These are phyloP conservation scores for Goniozus legneri DNA, from an alignment of 1,140 invertebrate species.

Conservation along the genomic window DNA sequence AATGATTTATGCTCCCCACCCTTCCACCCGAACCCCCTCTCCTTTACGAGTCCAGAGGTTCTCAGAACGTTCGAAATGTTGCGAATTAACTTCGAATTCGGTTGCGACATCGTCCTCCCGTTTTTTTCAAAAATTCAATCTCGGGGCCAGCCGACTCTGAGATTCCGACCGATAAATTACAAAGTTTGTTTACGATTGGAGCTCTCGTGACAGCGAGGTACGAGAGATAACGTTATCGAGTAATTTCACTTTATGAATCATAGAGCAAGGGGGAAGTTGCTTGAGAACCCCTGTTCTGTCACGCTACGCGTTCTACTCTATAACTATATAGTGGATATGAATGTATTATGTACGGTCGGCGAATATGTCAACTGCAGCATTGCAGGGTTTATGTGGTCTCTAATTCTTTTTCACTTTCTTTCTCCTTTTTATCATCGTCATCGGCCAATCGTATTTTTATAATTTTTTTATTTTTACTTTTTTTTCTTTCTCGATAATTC, in stretches of 20 bases:
- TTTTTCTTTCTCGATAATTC: background rate
- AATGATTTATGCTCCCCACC: constrained; percentile 49
- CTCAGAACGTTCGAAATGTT: no score
- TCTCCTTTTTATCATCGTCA: constrained; percentile 7
- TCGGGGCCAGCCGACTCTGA: no score
- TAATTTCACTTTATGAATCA: constrained; percentile 2
- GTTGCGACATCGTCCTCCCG: no score
- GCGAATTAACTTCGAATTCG: no score
- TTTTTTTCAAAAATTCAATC: no score
- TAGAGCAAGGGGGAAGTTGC: constrained; percentile 1
- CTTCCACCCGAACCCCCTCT: no score
- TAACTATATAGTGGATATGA: constrained; percentile 37
- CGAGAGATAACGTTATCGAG: no score
- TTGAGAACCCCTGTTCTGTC: constrained; percentile 39
- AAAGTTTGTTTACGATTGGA: no score
- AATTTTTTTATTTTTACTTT: constrained; percentile 6
- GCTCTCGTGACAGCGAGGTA: no score
- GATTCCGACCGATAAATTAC: no score
- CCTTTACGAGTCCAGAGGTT: no score
- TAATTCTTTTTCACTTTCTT: constrained; percentile 25
- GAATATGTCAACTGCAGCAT: constrained; percentile 50
- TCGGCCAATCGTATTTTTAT: no score
- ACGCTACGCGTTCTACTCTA: constrained; percentile 40
- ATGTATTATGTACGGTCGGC: constrained; percentile 45
- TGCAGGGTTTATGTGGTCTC: constrained; percentile 33